Evolutionary conservation across 2,888 invertebrate species (phyloP).

Genomic region (Spodoptera exigua): DNA sequence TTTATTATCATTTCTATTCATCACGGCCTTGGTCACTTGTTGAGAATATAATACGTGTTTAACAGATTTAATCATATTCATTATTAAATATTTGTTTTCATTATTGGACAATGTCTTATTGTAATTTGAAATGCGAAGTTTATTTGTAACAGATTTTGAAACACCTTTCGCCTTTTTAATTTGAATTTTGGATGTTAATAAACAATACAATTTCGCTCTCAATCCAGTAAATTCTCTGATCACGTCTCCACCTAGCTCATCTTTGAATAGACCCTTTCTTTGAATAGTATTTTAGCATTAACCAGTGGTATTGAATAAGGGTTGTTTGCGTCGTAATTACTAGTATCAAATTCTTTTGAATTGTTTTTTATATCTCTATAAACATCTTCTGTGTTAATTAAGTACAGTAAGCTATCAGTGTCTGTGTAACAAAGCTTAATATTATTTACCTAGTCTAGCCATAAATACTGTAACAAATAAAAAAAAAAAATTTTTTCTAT

Average conservation of each 20-base stretch:
- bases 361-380: constrained; percentile 11
- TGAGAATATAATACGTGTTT: constrained; percentile 9
- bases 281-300: constrained; percentile 13
- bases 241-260: constrained; percentile 29
- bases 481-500: no score
- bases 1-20: constrained; percentile 8
- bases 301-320: constrained; percentile 10
- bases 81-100: not conserved
- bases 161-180: no score
- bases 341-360: constrained; percentile 13
- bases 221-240: constrained; percentile 27
- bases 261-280: constrained; percentile 32
- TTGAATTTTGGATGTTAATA: constrained; percentile 9
- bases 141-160: constrained; percentile 11
- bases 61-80: constrained; percentile 2
- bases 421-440: constrained; percentile 17
- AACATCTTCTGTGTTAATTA: constrained; percentile 16
- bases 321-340: constrained; percentile 9
- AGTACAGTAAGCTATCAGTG: constrained; percentile 28
- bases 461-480: no score
- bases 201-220: constrained; percentile 32
- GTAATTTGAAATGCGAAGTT: constrained; percentile 1
- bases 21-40: constrained; percentile 1
- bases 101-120: constrained; percentile 5
- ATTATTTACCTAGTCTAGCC: no score